A percentile compares a stretch with the other conserved stretches of the same genome.
phyloP scores from a whole-genome alignment of 1,140 invertebrate genomes.

The Dendroctonus valens region DNA sequence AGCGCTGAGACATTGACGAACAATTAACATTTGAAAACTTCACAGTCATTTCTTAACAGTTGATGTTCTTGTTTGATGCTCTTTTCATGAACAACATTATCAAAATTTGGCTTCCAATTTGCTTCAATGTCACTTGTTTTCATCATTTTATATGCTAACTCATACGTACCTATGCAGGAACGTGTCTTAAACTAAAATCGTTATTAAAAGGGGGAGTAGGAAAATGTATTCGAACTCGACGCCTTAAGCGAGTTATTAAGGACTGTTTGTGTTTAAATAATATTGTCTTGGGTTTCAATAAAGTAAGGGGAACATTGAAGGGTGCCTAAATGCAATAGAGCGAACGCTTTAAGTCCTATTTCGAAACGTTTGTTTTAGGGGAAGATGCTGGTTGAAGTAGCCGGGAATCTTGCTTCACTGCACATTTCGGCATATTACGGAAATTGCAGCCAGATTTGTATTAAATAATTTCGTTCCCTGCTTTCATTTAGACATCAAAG shows the following conservation, averaged over 20 bases:
- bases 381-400: neutral
- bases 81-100: too few relatives aligned
- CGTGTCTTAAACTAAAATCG: too few relatives aligned
- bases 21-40: too few relatives aligned
- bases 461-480: neutral
- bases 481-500: neutral
- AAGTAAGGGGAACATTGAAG: slow-evolving; percentile 11
- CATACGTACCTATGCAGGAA: too few relatives aligned
- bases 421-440: neutral
- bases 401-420: neutral
- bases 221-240: neutral
- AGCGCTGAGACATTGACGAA: too few relatives aligned
- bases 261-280: slow-evolving; percentile 15
- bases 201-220: too few relatives aligned
- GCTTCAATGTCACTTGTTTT: too few relatives aligned
- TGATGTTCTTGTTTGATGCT: too few relatives aligned
- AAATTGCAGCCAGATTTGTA: neutral
- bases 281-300: slow-evolving; percentile 13
- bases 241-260: slow-evolving; percentile 10
- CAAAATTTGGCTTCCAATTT: too few relatives aligned
- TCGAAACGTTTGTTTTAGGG: too few relatives aligned
- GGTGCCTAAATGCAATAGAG: slow-evolving; percentile 13
- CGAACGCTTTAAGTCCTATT: slow-evolving; percentile 6
- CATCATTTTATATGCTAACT: too few relatives aligned
- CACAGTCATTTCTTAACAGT: too few relatives aligned